Base-by-base conservation (phyloP, 35 echinoderm and acorn worm species). In the Lytechinus pictus region DNA sequence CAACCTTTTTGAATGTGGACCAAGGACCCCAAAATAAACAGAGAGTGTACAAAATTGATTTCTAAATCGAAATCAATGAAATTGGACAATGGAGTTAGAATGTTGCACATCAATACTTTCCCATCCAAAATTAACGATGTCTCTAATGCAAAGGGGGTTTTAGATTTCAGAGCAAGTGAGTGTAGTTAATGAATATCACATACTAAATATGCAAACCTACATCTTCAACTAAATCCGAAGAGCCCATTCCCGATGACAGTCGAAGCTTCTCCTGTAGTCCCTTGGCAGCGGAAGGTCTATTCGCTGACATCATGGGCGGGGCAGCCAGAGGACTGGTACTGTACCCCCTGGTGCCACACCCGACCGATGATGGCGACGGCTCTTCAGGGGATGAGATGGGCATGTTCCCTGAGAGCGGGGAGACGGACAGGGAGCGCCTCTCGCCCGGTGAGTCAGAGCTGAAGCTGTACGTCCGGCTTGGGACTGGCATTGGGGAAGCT, bases 371-470 rank as follows among this genome's bases (percentile, higher is more conserved):
- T 92, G 96, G 55, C 91, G 94, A 86, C 57, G 95, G 86, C 61
- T 99, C 98, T 86, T 99, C 98, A 55, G 98, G 98, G 24, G 98
- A 99, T 13, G 98, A 99, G 29, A 99, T 98, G 53, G 98, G 98
- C 95, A 99, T 96, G 56, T 95, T 87, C 6, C 96, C 97, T 21
- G 97, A 97, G 44, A 97, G 95, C 6, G 97, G 97, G 8, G 97
- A 98, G 10, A 99, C 95, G 8, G 97, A 99, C 86, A 97, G 94
- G 92, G 97, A 96, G 5, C 95, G 89, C 57, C 86, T 57, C 86
- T 96, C 96, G 10, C 95, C 97, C 1, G 98, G 98, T 9, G 98
- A 99, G 54, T 97, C 97, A 27, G 98, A 97, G 57, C 94, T 94
- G 66, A 95, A 98, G 58, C 97, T 97, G 54, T 96, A 95, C 0